Base-by-base conservation (phyloP, 37 sponge, comb jelly and placozoan species). In the Cliona cf. orientalis region DNA sequence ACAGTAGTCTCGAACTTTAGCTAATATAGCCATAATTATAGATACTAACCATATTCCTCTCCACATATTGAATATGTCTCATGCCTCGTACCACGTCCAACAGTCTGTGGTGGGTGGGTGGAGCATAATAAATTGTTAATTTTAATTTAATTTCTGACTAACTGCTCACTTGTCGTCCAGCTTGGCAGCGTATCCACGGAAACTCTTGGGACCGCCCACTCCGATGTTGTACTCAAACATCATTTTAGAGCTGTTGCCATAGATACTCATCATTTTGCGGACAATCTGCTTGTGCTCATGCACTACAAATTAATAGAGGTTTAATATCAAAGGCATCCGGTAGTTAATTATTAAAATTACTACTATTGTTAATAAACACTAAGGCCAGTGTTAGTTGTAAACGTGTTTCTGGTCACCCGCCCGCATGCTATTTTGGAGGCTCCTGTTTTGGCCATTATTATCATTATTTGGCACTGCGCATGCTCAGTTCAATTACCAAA, bases 111-210 rank as follows among this genome's bases (percentile, higher is more conserved):
- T 7, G 45, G 32, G 42, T 40, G 37, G 5, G 25, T 12, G 6
- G 40, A 68, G 12, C 40, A 9, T 11, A 4, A 9, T 72, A n/a
- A 28, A 44, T 25, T 9, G 45, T 26, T n/a, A 11, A 43, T 46
- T 7, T 26, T 7, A 6, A n/a, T n/a, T n/a, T n/a, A n/a, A n/a
- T n/a, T n/a, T n/a, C n/a, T n/a, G n/a, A 3, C 46, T 12, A 39
- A 11, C 29, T 55, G 4, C 14, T 44, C 42, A 84, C 84, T 76
- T 84, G 66, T 84, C 76, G 55, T 67, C 45, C 76, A 75, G 36
- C 28, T 37, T 55, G 23, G 72, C 86, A 28, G 46, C 69, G 37
- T 85, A 85, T 25, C 86, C 86, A 58, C 72, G 58, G 72, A 85
- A 85, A 5, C 37, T 38, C 38, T 60, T 60, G 57, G 11, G 35